Evolutionary conservation across 2,797 vertebrate species (phyloP).

Genomic region (Mormyrus hasselquistii): DNA sequence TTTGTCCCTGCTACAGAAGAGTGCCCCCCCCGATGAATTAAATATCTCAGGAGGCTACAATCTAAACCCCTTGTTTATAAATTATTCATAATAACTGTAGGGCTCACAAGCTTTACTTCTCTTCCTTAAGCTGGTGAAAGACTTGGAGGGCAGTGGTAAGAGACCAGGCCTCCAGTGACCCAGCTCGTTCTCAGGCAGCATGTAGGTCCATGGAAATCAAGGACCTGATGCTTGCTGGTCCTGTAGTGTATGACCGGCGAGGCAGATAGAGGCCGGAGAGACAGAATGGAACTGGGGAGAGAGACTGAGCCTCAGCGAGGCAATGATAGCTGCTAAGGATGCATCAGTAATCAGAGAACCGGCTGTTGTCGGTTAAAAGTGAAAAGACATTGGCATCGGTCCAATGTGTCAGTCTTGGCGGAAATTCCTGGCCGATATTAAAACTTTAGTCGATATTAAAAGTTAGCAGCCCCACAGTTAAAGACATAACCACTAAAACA

Average conservation of each 20-base stretch:
- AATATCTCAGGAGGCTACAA: slow-evolving; percentile 4
- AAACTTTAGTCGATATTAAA: background rate
- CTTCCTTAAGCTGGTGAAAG: background rate
- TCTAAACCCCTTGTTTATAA: slow-evolving; percentile 6
- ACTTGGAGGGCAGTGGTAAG: background rate
- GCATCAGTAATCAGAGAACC: background rate
- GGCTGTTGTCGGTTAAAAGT: background rate
- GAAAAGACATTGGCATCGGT: background rate
- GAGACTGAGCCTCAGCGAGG: background rate
- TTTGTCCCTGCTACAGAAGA: background rate
- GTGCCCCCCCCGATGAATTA: background rate
- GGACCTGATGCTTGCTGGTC: background rate
- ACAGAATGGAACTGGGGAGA: background rate
- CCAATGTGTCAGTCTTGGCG: background rate
- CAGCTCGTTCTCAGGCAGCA: background rate
- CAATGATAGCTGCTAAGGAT: background rate
- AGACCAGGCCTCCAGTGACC: background rate
- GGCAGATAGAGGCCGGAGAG: background rate
- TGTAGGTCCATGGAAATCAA: background rate
- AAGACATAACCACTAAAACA: background rate
- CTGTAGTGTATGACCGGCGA: background rate
- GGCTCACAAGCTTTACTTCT: background rate
- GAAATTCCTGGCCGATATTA: background rate
- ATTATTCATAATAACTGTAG: slow-evolving; percentile 11
- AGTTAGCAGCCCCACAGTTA: background rate